A percentile compares a stretch with the other conserved stretches of the same genome.
Conservation (phyloP, 2,113 vertebrate genomes). For the Rhinolophus ferrumequinum region DNA sequence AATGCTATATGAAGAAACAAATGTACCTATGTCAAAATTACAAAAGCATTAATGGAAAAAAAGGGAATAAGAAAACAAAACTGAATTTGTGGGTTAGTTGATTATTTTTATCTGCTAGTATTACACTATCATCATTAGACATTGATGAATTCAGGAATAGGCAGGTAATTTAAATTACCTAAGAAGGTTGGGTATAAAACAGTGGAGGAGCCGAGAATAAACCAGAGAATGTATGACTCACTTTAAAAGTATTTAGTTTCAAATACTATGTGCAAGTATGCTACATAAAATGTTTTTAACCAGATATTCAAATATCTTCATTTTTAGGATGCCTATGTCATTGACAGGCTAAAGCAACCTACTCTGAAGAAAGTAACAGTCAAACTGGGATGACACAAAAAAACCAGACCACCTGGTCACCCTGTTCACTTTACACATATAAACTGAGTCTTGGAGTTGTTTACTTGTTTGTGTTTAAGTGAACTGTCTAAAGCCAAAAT, state of each 20-base stretch:
- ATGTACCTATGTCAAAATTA: neutral
- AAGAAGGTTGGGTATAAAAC: constrained; percentile 10
- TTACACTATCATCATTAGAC: neutral
- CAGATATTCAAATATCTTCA: constrained; percentile 27
- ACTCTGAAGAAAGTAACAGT: neutral
- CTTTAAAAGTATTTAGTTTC: neutral
- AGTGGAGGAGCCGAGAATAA: neutral
- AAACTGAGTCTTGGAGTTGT: neutral
- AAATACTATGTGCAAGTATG: neutral
- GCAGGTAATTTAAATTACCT: neutral
- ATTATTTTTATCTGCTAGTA: neutral
- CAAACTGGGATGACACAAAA: neutral
- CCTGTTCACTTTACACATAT: neutral
- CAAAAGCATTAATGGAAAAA: neutral
- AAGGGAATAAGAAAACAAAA: neutral
- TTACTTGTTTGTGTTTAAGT: neutral
- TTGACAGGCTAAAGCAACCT: constrained; percentile 14
- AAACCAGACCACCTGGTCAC: neutral
- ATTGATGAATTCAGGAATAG: neutral
- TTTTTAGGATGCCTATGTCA: neutral
- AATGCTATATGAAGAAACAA: constrained; percentile 42
- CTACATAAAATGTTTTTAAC: constrained; percentile 24
- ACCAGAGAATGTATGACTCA: neutral
- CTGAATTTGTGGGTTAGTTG: neutral
- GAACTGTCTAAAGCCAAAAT: constrained; percentile 10